Evolutionary conservation across 2,888 invertebrate species (phyloP), one percentile per base, ranked within the genome.

Genomic region (Altica lythri): DNA sequence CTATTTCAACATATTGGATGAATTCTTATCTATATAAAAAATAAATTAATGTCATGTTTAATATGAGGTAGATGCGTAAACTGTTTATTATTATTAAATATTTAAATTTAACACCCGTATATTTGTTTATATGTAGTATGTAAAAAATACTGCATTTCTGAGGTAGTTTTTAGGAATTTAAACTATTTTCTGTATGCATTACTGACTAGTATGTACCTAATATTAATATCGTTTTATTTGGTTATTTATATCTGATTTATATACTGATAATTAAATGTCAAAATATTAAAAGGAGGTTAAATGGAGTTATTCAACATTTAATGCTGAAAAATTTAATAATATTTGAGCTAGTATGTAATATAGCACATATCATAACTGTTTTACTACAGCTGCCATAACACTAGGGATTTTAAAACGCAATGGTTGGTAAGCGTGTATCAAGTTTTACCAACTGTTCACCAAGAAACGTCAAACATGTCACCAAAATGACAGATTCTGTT

Each of bases 181-280:
- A 42, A 54, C 48, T 45, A 50, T 63, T 61, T n/a, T 57, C 65
- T 64, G 65, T 68, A 55, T 64, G 65, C 68, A 55, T 66, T 67
- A 68, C 67, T 69, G 68, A 69, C 69, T 69, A 69, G 68, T 60
- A 66, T 58, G 51, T 55, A 64, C 64, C 67, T 67, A 68, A 63
- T 66, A 68, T 66, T 71, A 71, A 71, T 69, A 71, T 71, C 69
- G 44, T 67, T n/a, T n/a, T n/a, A 68, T 70, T 72, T 70, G 70
- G 72, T 69, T 67, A n/a, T n/a, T n/a, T n/a, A 22, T 2, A 46
- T 42, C 42, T 42, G 35, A 17, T 32, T 14, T 50, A 29, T 34
- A 50, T 47, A 17, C 30, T 34, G 37, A 27, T 27, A 16, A 16
- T 37, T 30, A 43, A 14, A 47, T 29, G 19, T 44, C 12, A 47